Conservation (phyloP, 2,113 vertebrate species). For the Silurus meridionalis region DNA sequence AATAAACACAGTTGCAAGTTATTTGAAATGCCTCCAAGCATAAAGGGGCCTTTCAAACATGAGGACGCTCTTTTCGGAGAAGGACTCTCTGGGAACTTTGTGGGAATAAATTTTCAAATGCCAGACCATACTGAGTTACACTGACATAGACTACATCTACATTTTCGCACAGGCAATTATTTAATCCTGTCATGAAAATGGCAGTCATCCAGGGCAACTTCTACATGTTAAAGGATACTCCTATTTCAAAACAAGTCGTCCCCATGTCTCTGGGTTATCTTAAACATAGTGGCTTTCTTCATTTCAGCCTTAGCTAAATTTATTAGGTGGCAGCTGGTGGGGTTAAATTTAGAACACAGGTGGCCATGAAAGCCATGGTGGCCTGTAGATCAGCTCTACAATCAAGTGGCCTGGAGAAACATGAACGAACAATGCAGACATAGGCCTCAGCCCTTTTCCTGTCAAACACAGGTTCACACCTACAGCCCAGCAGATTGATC, state of each 20-base stretch:
- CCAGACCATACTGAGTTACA: conserved; percentile 39
- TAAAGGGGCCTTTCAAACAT: neutral
- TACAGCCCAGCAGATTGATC: neutral
- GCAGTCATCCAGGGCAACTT: conserved; percentile 1
- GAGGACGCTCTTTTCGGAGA: neutral
- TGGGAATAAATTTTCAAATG: conserved; percentile 23
- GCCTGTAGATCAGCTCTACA: conserved; percentile 43
- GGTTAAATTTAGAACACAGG: conserved; percentile 61
- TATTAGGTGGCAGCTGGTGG: conserved; percentile 56
- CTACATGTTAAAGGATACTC: conserved; percentile 36
- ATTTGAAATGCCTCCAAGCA: conserved; percentile 17
- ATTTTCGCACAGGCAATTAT: conserved; percentile 41
- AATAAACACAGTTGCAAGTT: neutral
- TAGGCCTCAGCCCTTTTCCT: conserved; percentile 20
- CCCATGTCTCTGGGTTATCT: conserved; percentile 35
- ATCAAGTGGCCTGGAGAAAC: conserved; percentile 45
- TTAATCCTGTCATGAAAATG: conserved; percentile 35
- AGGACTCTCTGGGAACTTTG: neutral
- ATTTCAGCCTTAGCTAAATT: conserved; percentile 54
- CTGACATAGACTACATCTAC: neutral
- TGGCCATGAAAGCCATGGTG: conserved; percentile 50
- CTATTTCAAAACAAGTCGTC: conserved; percentile 51
- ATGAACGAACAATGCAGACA: conserved; percentile 39
- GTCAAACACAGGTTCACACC: conserved; percentile 38
- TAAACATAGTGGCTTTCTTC: conserved; percentile 37